Evolutionary conservation across 23 tunicate species (phyloP).

Genomic region (Styela plicata): DNA sequence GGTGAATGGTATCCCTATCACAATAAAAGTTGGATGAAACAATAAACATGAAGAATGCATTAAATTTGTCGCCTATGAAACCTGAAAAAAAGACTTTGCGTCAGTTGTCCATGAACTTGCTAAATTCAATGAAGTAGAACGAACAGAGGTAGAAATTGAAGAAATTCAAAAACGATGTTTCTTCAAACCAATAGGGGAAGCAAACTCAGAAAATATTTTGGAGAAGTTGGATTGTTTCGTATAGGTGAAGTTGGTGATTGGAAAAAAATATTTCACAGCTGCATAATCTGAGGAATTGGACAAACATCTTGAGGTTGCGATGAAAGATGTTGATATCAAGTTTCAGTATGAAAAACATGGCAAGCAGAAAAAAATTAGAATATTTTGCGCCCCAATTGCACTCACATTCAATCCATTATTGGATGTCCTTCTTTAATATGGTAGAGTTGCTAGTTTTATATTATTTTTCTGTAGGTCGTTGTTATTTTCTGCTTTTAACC

Average conservation of each 20-base stretch:
- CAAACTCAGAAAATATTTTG: neutral
- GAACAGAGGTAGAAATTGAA: neutral
- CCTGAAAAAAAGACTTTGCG: neutral
- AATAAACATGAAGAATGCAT: neutral
- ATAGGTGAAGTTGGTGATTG: neutral
- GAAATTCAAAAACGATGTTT: neutral
- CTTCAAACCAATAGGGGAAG: neutral
- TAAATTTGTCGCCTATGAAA: neutral
- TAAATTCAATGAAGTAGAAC: neutral
- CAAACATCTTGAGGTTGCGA: neutral
- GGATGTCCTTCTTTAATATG: no score
- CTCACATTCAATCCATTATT: no score
- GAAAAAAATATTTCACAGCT: neutral
- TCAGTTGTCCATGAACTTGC: neutral
- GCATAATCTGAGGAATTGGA: neutral
- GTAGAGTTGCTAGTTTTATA: no score
- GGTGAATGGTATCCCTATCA: no score
- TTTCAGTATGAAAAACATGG: neutral
- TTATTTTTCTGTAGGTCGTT: no score
- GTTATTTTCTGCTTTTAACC: no score
- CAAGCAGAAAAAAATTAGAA: no score
- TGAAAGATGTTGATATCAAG: neutral
- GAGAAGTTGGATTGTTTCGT: neutral
- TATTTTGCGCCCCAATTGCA: no score
- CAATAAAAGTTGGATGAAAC: neutral